These are phyloP conservation scores for Staurois parvus DNA, from an alignment of 2,797 vertebrate genomes.

Conservation along the genomic window DNA sequence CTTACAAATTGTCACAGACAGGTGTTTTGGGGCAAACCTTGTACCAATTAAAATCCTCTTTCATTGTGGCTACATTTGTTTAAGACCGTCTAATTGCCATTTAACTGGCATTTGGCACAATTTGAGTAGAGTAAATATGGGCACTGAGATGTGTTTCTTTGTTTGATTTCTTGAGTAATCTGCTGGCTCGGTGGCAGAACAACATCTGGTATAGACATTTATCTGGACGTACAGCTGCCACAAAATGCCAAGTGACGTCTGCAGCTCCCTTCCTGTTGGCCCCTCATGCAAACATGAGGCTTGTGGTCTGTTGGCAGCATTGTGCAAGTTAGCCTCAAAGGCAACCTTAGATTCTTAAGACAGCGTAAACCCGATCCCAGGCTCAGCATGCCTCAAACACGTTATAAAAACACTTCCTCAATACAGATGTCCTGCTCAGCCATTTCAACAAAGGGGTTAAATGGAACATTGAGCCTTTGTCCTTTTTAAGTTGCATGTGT, in stretches of 20 bases:
- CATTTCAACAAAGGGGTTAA: neutral
- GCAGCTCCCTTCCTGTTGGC: neutral
- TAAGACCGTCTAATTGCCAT: neutral
- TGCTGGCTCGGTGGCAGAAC: constrained; percentile 7
- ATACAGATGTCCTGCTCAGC: neutral
- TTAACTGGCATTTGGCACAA: constrained; percentile 13
- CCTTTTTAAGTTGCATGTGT: constrained; percentile 11
- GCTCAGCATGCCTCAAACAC: neutral
- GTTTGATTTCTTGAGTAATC: constrained; percentile 17
- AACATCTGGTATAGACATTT: constrained; percentile 41
- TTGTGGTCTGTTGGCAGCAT: constrained; percentile 7
- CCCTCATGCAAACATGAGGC: constrained; percentile 3
- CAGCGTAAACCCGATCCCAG: neutral
- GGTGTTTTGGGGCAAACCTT: neutral
- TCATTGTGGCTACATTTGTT: neutral
- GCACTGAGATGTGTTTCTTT: constrained; percentile 17
- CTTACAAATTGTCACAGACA: neutral
- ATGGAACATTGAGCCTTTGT: neutral
- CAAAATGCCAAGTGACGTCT: constrained; percentile 21
- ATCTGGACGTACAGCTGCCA: constrained; percentile 3
- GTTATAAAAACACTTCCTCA: neutral
- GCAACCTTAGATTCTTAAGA: constrained; percentile 7
- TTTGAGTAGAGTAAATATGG: constrained; percentile 21
- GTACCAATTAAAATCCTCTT: constrained; percentile 2
- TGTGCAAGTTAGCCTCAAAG: constrained; percentile 6